Conservation (phyloP, 2,888 invertebrate genomes). For the Drosophila monieri region DNA sequence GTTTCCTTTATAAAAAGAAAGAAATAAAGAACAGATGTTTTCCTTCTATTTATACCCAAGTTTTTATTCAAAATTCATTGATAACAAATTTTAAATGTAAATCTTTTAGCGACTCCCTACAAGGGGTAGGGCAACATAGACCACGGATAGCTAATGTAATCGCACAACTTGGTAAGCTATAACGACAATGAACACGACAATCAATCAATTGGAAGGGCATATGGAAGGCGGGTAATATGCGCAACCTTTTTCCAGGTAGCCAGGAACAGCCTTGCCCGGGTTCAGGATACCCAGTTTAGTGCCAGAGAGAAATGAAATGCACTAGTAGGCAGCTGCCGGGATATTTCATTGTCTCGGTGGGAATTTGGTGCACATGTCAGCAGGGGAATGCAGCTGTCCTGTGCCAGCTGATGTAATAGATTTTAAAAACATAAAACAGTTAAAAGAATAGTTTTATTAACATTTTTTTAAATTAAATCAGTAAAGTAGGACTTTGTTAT, state of each 20-base stretch:
- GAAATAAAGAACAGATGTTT: slow-evolving; percentile 28
- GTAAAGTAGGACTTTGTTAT: no score
- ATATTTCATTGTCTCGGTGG: slow-evolving; percentile 51
- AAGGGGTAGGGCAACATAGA: not conserved
- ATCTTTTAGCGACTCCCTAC: not conserved
- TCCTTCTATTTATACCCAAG: not conserved
- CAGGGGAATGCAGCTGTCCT: slow-evolving; percentile 10
- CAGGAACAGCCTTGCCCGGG: slow-evolving; percentile 28
- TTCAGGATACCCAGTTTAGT: slow-evolving; percentile 40
- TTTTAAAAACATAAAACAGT: not conserved
- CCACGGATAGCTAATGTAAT: not conserved
- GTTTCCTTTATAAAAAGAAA: slow-evolving; percentile 14
- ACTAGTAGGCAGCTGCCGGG: slow-evolving; percentile 47
- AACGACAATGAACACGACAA: not conserved
- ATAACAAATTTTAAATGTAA: not conserved
- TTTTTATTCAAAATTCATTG: not conserved
- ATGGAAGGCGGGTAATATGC: not conserved
- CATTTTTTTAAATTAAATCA: no score
- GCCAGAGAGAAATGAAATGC: slow-evolving; percentile 10
- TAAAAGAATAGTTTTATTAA: not conserved
- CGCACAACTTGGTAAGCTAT: not conserved
- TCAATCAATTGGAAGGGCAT: slow-evolving; percentile 18
- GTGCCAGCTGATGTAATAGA: slow-evolving; percentile 1
- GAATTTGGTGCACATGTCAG: slow-evolving; percentile 32
- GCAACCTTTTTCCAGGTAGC: slow-evolving; percentile 27